A percentile compares a stretch with the other conserved stretches of the same genome.
phyloP scores from a whole-genome alignment of 2,797 vertebrate genomes.

The Myotis myotis region DNA sequence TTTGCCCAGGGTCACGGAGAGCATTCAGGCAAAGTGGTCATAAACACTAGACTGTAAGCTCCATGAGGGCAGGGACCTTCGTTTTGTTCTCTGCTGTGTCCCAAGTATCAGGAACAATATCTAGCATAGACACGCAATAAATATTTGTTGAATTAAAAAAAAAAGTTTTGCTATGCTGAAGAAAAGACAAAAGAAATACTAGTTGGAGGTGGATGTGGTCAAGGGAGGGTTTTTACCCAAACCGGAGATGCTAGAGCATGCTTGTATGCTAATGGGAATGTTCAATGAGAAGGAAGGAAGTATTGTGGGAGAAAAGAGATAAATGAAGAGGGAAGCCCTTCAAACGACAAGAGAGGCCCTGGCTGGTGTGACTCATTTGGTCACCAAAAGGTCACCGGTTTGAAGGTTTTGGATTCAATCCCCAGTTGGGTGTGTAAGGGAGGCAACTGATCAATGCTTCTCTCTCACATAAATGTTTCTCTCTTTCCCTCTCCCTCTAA shows the following conservation, averaged over 20 bases:
- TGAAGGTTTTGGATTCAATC: background rate
- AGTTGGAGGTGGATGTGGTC: background rate
- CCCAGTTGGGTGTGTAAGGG: background rate
- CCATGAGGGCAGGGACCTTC: too few relatives aligned
- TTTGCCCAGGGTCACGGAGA: too few relatives aligned
- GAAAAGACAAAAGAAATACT: conserved; percentile 27
- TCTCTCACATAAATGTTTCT: background rate
- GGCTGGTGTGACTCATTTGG: background rate
- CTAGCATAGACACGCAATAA: too few relatives aligned
- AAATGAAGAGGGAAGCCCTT: background rate
- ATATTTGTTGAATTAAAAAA: background rate
- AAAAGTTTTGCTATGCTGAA: conserved; percentile 37
- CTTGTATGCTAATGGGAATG: background rate
- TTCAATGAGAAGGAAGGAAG: background rate
- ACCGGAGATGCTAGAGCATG: background rate
- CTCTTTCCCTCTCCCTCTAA: background rate
- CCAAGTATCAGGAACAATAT: too few relatives aligned
- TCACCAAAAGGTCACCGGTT: background rate
- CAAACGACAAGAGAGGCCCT: background rate
- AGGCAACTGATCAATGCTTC: background rate
- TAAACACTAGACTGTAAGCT: too few relatives aligned
- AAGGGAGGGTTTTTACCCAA: conserved; percentile 2
- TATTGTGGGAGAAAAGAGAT: background rate
- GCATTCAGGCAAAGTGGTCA: too few relatives aligned
- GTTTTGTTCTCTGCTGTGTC: too few relatives aligned